Base-by-base conservation (phyloP, 2,797 vertebrate species). In the Gymnoscopelus microlampas region DNA sequence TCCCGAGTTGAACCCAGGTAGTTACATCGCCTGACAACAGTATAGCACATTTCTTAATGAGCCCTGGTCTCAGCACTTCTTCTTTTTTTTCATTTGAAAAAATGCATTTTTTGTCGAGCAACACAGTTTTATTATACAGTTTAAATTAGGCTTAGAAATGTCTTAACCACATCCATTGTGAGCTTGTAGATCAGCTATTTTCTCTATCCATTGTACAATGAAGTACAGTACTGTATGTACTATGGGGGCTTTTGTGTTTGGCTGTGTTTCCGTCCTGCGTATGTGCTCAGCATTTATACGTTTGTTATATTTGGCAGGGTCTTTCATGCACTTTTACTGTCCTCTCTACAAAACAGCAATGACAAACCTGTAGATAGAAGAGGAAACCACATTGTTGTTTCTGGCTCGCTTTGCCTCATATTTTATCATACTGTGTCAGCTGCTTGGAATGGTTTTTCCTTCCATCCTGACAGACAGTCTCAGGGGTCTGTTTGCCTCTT, bases 391-490 rank as follows among this genome's bases (percentile, higher is more conserved):
- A 68, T 76, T 87, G 77, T 82, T 86, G 71, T 74, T 85, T 68
- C 82, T 87, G 83, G 84, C 87, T 81, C 13, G 3, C 32, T 62
- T 76, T 68, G 4, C 9, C 3, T 55, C 53, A 76, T 79, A 66
- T 60, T 88, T 81, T 78, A 88, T 90, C 84, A 77, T 81, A 66
- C 80, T 76, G 58, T 77, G 85, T 88, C 86, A 84, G 82, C 84
- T 63, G 78, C 76, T 63, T 80, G 72, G 79, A 71, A 85, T 80
- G 82, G 76, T 78, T 87, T 85, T 85, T 85, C 76, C 70, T 85
- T 85, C 79, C 50, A 0, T 39, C 63, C 77, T 84, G 82, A 79
- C 83, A 88, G 78, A 84, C 74, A 44, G 47, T 73, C 74, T 78
- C 77, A 60, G 63, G 47, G 77, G 73, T 80, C 80, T 71, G 64